Evolutionary conservation across 1,140 invertebrate species (phyloP), one percentile per base, ranked within the genome.

Genomic region (Pseudomyrmex flavicornis): DNA sequence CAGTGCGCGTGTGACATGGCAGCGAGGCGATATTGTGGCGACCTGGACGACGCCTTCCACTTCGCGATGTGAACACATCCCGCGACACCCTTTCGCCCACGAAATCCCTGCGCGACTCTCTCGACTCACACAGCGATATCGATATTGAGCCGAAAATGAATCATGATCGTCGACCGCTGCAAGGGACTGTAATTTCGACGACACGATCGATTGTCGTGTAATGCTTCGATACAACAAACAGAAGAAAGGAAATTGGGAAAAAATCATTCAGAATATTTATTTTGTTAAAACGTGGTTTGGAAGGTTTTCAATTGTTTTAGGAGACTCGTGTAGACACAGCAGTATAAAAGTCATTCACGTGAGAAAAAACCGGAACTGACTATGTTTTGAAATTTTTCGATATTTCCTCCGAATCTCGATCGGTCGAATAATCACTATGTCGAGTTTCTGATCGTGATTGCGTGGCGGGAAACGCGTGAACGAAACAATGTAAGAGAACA

Each of bases 1-100:
- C 93, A 94, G 93, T 94, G 93, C 92, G 92, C 90, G 90, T 92
- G 92, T 93, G 93, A 94, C 93, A 94, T 94, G 93, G 92, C 91
- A 93, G 90, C 91, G 90, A 92, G 91, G 90, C 93, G 92, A 91
- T 93, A 89, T 92, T 92, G 89, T 91, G 91, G 88, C 90, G 91
- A 93, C 89, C 87, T 90, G 87, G 85, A 91, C 90, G 88, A 91
- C 90, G 88, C 84, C 89, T 86, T 86, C 86, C 87, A 90, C 86
- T 85, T 85, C 89, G 90, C 91, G 88, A 89, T 87, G 91, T 91
- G 89, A 90, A 86, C 75, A 63, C 82, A 82, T 59, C 70, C 74
- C 66, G 56, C 75, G 73, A 46, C 62, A 56, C 58, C 72, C 70
- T 70, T 54, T 88, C 84, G 85, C 44, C 54, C 58, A 48, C 65